Evolutionary conservation across 2,888 invertebrate genomes (phyloP).

Genomic region (Sarcophaga carnaria): DNA sequence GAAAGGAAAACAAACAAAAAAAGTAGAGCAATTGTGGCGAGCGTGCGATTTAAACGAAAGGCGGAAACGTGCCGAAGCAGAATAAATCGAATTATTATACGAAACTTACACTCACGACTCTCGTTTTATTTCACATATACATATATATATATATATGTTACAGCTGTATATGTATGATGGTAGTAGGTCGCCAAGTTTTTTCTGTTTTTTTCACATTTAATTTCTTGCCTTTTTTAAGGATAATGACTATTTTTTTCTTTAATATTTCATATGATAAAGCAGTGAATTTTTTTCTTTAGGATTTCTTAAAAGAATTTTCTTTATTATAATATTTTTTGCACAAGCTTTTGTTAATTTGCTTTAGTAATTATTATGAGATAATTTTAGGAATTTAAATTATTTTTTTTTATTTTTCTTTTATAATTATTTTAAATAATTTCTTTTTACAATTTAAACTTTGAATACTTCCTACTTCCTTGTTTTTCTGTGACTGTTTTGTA

Average conservation of each 20-base stretch:
- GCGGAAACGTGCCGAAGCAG: slow-evolving; percentile 69
- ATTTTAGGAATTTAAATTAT: not conserved
- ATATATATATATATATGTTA: slow-evolving; percentile 70
- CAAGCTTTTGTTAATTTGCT: slow-evolving; percentile 24
- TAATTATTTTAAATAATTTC: slow-evolving; percentile 15
- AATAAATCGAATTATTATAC: slow-evolving; percentile 69
- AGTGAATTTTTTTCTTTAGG: slow-evolving; percentile 70
- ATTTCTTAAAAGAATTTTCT: slow-evolving; percentile 59
- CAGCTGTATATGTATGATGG: slow-evolving; percentile 61
- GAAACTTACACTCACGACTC: slow-evolving; percentile 67
- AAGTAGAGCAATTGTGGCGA: slow-evolving; percentile 62
- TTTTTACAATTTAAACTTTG: slow-evolving; percentile 9
- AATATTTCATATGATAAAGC: slow-evolving; percentile 24
- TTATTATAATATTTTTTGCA: slow-evolving; percentile 61
- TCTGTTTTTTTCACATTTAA: slow-evolving; percentile 54
- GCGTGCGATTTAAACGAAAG: slow-evolving; percentile 65
- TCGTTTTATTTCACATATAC: slow-evolving; percentile 68
- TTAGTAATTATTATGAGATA: slow-evolving; percentile 37
- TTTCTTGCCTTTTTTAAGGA: slow-evolving; percentile 46
- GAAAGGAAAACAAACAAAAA: not conserved
- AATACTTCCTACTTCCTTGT: slow-evolving; percentile 50
- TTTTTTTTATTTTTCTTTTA: slow-evolving; percentile 14
- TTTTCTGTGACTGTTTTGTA: slow-evolving; percentile 40
- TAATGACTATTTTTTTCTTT: slow-evolving; percentile 51
- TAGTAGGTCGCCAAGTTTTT: slow-evolving; percentile 68